These are phyloP conservation scores for Marmota monax DNA, from an alignment of 2,113 vertebrate genomes.

Conservation along the genomic window DNA sequence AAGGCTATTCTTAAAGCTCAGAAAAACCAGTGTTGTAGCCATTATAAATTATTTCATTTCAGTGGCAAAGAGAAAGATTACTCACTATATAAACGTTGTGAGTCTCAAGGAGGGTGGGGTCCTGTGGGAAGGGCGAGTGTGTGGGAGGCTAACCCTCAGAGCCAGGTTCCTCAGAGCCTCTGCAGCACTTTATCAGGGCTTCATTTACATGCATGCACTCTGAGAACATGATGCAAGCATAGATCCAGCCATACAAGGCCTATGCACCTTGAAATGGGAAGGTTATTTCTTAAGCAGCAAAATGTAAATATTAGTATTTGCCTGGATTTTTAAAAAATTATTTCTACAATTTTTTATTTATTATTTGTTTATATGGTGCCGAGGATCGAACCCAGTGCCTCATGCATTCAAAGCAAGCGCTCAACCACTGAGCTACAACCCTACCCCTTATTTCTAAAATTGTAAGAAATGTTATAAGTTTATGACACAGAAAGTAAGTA, in stretches of 20 bases:
- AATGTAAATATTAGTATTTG: background rate
- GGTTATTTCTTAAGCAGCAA: background rate
- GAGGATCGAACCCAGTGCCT: too few relatives aligned
- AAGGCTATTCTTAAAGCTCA: background rate
- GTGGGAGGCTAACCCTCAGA: background rate
- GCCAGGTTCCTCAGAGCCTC: background rate
- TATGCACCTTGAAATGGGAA: background rate
- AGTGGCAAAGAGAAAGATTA: constrained; percentile 38
- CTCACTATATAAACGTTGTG: constrained; percentile 50
- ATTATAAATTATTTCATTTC: constrained; percentile 46
- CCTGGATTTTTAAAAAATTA: background rate
- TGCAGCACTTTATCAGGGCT: background rate
- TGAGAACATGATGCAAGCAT: background rate
- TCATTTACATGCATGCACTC: background rate
- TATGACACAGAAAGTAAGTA: background rate
- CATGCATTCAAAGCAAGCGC: too few relatives aligned
- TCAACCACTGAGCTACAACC: too few relatives aligned
- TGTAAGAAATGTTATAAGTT: background rate
- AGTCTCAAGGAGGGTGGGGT: background rate
- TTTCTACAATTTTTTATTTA: background rate
- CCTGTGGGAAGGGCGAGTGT: constrained; percentile 10
- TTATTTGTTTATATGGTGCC: too few relatives aligned
- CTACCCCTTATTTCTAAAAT: background rate
- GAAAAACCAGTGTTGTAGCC: background rate
- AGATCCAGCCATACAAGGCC: background rate